These are phyloP conservation scores for Prietella phreatophila DNA, from an alignment of 2,113 vertebrate species.

Conservation along the genomic window DNA sequence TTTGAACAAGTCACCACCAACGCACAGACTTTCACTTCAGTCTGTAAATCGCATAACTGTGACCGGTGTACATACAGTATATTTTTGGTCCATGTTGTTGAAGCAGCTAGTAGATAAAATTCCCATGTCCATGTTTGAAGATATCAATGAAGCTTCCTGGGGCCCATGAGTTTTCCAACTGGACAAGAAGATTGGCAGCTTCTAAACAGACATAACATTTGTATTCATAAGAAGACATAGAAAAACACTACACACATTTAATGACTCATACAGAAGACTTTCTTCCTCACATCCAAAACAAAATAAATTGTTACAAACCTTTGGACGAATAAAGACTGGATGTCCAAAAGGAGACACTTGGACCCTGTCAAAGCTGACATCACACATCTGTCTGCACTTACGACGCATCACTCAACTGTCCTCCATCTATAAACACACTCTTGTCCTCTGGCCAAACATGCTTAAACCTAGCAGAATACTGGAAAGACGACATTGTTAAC, in stretches of 20 bases:
- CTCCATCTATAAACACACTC: conserved; percentile 58
- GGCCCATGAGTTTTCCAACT: background rate
- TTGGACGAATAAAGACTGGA: conserved; percentile 44
- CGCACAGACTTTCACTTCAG: background rate
- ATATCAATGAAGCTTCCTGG: background rate
- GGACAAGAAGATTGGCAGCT: conserved; percentile 1
- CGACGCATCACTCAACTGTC: conserved; percentile 56
- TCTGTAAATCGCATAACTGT: background rate
- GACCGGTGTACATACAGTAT: background rate
- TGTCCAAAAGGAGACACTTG: conserved; percentile 44
- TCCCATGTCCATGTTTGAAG: too few relatives aligned
- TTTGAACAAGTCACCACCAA: background rate
- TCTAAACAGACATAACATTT: conserved; percentile 22
- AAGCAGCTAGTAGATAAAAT: background rate
- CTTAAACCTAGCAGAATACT: conserved; percentile 38
- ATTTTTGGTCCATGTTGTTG: background rate
- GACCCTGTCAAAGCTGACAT: conserved; percentile 51
- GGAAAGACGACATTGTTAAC: conserved; percentile 51
- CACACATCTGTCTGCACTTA: conserved; percentile 62
- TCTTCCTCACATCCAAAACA: conserved; percentile 24
- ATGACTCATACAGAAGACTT: conserved; percentile 14
- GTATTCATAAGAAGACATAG: background rate
- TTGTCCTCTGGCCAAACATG: conserved; percentile 51
- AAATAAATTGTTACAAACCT: conserved; percentile 30
- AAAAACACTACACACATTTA: conserved; percentile 25